Percentiles rank a stretch among this genome's conserved stretches.
Conservation (phyloP, 2,113 vertebrate genomes). For the Felis catus region DNA sequence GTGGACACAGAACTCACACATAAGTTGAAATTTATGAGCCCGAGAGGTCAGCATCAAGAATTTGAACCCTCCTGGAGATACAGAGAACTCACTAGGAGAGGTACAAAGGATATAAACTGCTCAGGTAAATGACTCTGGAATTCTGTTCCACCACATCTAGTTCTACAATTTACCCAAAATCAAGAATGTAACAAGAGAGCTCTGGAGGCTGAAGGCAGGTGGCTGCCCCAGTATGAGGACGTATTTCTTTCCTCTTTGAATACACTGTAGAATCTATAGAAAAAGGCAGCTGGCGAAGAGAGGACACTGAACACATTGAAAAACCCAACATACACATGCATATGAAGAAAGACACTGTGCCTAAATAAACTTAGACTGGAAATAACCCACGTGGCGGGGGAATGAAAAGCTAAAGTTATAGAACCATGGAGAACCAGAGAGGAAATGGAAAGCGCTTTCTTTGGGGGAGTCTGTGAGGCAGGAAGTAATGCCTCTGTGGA, state of each 20-base stretch:
- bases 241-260: conserved; percentile 32
- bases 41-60: conserved; percentile 27
- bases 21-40: conserved; percentile 73
- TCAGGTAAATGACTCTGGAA: conserved; percentile 67
- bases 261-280: conserved; percentile 26
- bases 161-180: conserved; percentile 52
- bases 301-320: conserved; percentile 8
- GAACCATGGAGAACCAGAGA: neutral
- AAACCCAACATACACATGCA: conserved; percentile 23
- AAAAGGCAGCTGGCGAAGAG: conserved; percentile 29
- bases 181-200: conserved; percentile 48
- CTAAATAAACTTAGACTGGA: conserved; percentile 61
- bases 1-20: conserved; percentile 44
- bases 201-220: conserved; percentile 32
- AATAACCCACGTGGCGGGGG: neutral
- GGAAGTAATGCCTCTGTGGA: neutral
- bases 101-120: conserved; percentile 74
- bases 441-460: conserved; percentile 40
- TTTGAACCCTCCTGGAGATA: conserved; percentile 51
- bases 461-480: neutral
- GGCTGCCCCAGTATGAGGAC: neutral
- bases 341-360: conserved; percentile 34
- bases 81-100: conserved; percentile 51
- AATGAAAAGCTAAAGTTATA: neutral
- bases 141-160: conserved; percentile 55